Evolutionary conservation across 2,888 invertebrate genomes (phyloP).

Genomic region (Epirrhoe alternata): DNA sequence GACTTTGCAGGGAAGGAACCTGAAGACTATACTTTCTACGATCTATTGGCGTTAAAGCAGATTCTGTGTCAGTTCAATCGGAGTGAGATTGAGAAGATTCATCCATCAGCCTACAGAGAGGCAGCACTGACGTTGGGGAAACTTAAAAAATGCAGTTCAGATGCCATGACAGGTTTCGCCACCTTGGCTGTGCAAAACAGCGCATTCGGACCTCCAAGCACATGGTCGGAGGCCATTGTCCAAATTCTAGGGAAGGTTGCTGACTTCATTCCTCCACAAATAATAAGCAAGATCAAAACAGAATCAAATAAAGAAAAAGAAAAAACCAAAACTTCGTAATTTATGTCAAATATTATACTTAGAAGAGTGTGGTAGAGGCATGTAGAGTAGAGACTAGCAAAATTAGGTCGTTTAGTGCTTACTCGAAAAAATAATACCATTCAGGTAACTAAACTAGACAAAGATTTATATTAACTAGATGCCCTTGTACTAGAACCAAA

Average conservation of each 20-base stretch:
- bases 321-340: background rate
- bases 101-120: slow-evolving; percentile 81
- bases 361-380: too few relatives aligned
- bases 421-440: background rate
- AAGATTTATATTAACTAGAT: slow-evolving; percentile 28
- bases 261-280: slow-evolving; percentile 48
- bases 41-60: slow-evolving; percentile 80
- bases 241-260: slow-evolving; percentile 72
- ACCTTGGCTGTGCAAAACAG: slow-evolving; percentile 67
- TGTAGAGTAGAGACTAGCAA: too few relatives aligned
- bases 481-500: slow-evolving; percentile 45
- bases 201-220: slow-evolving; percentile 74
- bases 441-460: background rate
- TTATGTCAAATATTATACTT: background rate
- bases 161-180: slow-evolving; percentile 77
- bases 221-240: slow-evolving; percentile 70
- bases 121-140: slow-evolving; percentile 75
- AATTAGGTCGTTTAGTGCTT: too few relatives aligned
- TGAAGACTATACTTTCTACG: slow-evolving; percentile 84
- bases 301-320: background rate
- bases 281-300: slow-evolving; percentile 5
- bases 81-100: slow-evolving; percentile 80
- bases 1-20: slow-evolving; percentile 83
- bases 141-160: slow-evolving; percentile 72
- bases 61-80: slow-evolving; percentile 85